phyloP scores from a whole-genome alignment of 2,797 vertebrate genomes.

The Champsocephalus gunnari region DNA sequence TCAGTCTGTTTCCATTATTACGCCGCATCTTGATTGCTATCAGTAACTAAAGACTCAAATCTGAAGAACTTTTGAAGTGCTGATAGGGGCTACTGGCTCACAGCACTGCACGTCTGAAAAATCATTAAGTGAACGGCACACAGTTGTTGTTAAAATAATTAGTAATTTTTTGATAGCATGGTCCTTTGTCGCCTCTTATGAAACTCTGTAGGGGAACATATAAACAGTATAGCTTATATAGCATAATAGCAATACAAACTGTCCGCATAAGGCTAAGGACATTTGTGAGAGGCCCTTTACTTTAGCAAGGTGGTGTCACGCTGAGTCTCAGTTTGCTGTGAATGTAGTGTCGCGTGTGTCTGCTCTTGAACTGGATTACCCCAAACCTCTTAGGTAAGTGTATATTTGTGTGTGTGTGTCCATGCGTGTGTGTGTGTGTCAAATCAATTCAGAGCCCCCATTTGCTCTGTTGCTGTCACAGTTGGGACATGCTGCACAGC shows the following conservation, averaged over 20 bases:
- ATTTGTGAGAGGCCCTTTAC: conserved; percentile 50
- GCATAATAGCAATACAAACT: conserved; percentile 8
- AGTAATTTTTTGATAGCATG: not conserved
- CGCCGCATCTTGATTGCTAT: not conserved
- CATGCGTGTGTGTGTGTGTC: conserved; percentile 10
- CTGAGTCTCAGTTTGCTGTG: conserved; percentile 70
- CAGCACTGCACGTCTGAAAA: not conserved
- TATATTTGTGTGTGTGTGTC: conserved; percentile 11
- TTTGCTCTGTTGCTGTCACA: conserved; percentile 64
- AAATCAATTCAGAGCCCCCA: conserved; percentile 60
- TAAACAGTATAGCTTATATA: not conserved
- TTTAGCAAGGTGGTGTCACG: conserved; percentile 68
- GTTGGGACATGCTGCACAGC: conserved; percentile 52
- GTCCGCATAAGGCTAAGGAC: conserved; percentile 20
- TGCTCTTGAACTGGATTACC: conserved; percentile 56
- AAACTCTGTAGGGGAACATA: not conserved
- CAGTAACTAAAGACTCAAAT: not conserved
- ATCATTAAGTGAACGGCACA: not conserved
- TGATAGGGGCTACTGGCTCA: not conserved
- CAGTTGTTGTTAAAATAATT: conserved; percentile 4
- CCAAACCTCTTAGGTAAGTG: conserved; percentile 39
- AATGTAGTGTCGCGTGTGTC: conserved; percentile 45
- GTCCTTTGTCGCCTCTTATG: not conserved
- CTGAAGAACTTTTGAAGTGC: not conserved
- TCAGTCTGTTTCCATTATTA: not conserved